phyloP scores from a whole-genome alignment of 2,888 invertebrate genomes.

The Parasteatoda lunata region DNA sequence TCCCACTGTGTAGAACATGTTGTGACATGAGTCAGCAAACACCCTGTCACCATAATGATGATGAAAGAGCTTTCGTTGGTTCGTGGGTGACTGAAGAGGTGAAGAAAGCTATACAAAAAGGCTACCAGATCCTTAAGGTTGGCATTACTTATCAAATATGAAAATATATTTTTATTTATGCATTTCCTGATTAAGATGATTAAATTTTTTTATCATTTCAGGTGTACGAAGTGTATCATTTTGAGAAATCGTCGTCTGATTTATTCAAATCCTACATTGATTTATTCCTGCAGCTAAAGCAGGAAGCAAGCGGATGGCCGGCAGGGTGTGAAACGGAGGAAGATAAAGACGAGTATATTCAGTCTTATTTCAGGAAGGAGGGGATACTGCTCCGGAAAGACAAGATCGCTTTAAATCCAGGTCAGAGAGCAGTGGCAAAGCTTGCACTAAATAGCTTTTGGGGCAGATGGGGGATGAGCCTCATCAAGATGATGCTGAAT shows the following conservation, averaged over 20 bases:
- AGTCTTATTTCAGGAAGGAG: constrained; percentile 9
- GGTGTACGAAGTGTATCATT: constrained; percentile 19
- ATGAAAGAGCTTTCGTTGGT: neutral
- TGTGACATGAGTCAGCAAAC: neutral
- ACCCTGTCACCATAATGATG: neutral
- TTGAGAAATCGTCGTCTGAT: neutral
- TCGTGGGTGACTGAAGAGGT: constrained; percentile 16
- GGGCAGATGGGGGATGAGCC: constrained; percentile 4
- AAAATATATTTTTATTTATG: neutral
- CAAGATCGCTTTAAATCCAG: constrained; percentile 1
- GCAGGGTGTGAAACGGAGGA: neutral
- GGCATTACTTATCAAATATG: no score
- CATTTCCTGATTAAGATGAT: neutral
- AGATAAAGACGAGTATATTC: neutral
- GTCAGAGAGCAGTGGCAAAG: constrained; percentile 10
- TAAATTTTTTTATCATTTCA: neutral
- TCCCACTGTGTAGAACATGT: constrained; percentile 11
- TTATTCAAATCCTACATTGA: constrained; percentile 15
- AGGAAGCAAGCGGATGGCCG: constrained; percentile 28
- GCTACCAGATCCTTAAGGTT: neutral
- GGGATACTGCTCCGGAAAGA: neutral
- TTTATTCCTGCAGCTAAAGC: constrained; percentile 24
- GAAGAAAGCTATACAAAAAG: neutral
- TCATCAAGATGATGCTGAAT: neutral
- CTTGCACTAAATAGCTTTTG: constrained; percentile 16